Evolutionary conservation across 2,113 vertebrate genomes (phyloP).

Genomic region (Halichoeres trimaculatus): DNA sequence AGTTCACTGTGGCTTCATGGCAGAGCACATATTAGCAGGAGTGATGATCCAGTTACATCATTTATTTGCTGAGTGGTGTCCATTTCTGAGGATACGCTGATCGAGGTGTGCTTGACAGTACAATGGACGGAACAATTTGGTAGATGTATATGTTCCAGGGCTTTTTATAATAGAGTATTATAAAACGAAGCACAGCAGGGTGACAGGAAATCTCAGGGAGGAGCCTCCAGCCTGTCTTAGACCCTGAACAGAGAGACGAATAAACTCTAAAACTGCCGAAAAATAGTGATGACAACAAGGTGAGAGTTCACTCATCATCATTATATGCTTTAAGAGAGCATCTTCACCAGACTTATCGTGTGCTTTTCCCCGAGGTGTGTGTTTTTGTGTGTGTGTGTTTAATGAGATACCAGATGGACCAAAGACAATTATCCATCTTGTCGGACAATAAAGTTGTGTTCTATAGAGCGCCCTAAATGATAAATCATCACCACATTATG

Average conservation of each 20-base stretch:
- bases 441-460: constrained; percentile 11
- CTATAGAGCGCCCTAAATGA: constrained; percentile 9
- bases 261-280: no score
- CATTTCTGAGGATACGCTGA: background rate
- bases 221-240: background rate
- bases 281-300: background rate
- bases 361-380: background rate
- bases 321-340: background rate
- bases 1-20: constrained; percentile 9
- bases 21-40: background rate
- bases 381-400: background rate
- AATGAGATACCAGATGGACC: constrained; percentile 36
- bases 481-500: constrained; percentile 15
- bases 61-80: background rate
- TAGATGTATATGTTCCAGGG: background rate
- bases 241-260: background rate
- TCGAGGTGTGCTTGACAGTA: background rate
- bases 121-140: background rate
- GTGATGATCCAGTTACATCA: constrained; percentile 1
- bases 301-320: background rate
- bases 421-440: constrained; percentile 16
- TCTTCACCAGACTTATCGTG: background rate
- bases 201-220: background rate
- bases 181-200: background rate
- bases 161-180: background rate